phyloP scores from a whole-genome alignment of 2,113 vertebrate genomes.

The Microcebus griseorufus region DNA sequence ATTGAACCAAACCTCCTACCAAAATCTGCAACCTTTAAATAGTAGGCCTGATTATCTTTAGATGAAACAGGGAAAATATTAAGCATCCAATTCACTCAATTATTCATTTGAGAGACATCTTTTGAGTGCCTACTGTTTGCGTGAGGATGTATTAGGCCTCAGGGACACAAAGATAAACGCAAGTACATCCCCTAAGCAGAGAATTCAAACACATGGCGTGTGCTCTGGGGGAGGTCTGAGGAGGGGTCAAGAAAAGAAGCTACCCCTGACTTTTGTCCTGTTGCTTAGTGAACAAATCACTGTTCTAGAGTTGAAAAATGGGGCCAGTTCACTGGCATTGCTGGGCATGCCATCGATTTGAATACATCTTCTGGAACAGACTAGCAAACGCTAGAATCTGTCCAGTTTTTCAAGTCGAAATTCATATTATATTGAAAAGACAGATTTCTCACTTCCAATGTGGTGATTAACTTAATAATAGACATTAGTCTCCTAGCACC shows the following conservation, averaged over 20 bases:
- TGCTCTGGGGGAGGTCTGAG: background rate
- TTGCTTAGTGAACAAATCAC: background rate
- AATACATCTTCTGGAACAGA: conserved; percentile 46
- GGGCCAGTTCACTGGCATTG: background rate
- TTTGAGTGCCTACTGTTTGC: background rate
- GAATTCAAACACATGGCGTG: rapidly evolving
- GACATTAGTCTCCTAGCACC: conserved; percentile 63
- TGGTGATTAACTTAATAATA: conserved; percentile 75
- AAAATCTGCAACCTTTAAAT: background rate
- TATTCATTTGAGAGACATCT: background rate
- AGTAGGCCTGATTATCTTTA: background rate
- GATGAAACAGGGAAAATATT: background rate
- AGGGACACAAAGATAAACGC: background rate
- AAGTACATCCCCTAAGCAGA: background rate
- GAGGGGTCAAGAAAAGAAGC: background rate
- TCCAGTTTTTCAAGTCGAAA: conserved; percentile 52
- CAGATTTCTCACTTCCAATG: conserved; percentile 58
- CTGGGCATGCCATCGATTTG: background rate
- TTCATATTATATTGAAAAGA: conserved; percentile 64
- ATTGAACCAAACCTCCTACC: background rate
- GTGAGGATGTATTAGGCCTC: background rate
- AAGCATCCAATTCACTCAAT: background rate
- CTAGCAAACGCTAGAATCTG: background rate
- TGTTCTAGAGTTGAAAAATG: background rate
- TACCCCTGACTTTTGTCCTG: background rate